Conservation (phyloP, 1,140 invertebrate species). For the Mamestra configurata region DNA sequence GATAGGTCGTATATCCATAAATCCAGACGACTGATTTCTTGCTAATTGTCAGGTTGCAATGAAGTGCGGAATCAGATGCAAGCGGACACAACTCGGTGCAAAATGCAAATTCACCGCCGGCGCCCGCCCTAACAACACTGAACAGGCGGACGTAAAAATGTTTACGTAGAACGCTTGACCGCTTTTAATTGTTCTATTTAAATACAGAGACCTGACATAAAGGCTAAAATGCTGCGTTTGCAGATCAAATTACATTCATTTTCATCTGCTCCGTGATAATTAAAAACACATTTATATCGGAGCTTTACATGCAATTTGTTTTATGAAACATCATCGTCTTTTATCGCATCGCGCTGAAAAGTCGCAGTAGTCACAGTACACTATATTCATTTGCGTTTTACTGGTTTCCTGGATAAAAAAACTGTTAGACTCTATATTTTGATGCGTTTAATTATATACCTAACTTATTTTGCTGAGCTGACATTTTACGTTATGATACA, state of each 20-base stretch:
- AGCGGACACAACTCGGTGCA: constrained; percentile 61
- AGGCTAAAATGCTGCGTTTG: constrained; percentile 66
- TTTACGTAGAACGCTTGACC: constrained; percentile 71
- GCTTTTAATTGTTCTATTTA: constrained; percentile 77
- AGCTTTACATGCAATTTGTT: constrained; percentile 58
- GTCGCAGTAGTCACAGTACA: background rate
- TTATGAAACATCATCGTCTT: constrained; percentile 61
- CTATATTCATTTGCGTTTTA: constrained; percentile 23
- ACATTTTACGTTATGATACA: background rate
- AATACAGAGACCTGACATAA: constrained; percentile 67
- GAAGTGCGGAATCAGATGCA: constrained; percentile 74
- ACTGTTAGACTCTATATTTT: too few species aligned
- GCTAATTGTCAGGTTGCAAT: constrained; percentile 79
- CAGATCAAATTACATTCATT: constrained; percentile 69
- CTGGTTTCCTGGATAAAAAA: background rate
- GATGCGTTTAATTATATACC: background rate
- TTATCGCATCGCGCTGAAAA: constrained; percentile 24
- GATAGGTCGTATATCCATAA: constrained; percentile 81
- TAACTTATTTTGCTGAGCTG: background rate
- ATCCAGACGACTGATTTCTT: constrained; percentile 76
- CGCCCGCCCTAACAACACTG: constrained; percentile 59
- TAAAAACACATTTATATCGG: constrained; percentile 72
- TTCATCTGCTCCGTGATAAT: constrained; percentile 66
- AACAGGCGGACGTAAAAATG: constrained; percentile 68
- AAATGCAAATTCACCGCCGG: constrained; percentile 72